Evolutionary conservation across 2,888 invertebrate genomes (phyloP), one percentile per base, ranked within the genome.

Genomic region (Archips crataeganus): DNA sequence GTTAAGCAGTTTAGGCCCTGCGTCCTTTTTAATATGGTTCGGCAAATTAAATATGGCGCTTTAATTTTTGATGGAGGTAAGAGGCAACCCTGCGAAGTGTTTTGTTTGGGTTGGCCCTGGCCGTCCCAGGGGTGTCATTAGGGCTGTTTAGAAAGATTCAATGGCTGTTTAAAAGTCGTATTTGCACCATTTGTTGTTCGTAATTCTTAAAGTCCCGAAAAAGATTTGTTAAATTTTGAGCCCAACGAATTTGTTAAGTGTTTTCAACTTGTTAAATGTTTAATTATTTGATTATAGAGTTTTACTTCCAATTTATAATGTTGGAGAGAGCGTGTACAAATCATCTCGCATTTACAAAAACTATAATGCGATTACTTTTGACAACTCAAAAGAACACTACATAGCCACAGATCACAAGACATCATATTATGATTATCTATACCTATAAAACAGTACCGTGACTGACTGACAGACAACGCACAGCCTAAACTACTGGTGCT

Each of bases 1-100:
- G 79, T 78, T 75, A 79, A 79, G 79, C 81, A 78, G 85, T 85
- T 85, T 84, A 77, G 78, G 73, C 76, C 81, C 80, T 79, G 79
- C 81, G 72, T 75, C 77, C 77, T 71, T 77, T 77, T 76, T 78
- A 78, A 80, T 64, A 73, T 64, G 79, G 78, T 78, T 77, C 76
- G 77, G 79, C 77, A 77, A 81, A 83, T 86, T 84, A 83, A 82
- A 82, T 83, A 83, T 77, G 78, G 77, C 75, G 74, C 71, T 74
- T 78, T 78, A 77, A 79, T 80, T 80, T 79, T 81, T 80, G 76
- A 79, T 77, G 74, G 71, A 68, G 73, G 62, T 61, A 72, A 70
- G 67, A 57, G 61, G 74, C 47, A 75, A 70, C 51, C 72, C 64
- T 71, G 64, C 57, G 66, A 61, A 64, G 61, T 54, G 69, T 70